A percentile compares a stretch with the other conserved stretches of the same genome.
Evolutionary conservation across 2,113 vertebrate genomes (phyloP).

Genomic region (Plectropomus leopardus): DNA sequence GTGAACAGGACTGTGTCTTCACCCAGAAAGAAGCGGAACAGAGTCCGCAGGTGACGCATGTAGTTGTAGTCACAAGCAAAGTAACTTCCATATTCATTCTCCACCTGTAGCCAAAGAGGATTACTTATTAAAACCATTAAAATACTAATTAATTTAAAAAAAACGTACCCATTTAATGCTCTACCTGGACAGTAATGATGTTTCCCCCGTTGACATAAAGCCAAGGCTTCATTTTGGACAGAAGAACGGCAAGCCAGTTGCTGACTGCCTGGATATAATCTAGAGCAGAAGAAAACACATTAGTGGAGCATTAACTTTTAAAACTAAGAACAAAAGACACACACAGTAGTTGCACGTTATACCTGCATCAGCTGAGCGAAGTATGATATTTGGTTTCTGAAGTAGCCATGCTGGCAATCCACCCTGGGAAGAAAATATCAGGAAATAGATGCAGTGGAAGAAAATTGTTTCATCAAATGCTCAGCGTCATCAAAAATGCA

Average conservation of each 20-base stretch:
- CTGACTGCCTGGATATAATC: constrained; percentile 92
- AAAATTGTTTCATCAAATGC: neutral
- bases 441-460: neutral
- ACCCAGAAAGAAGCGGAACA: constrained; percentile 89
- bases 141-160: neutral
- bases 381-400: constrained; percentile 87
- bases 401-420: constrained; percentile 96
- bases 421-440: constrained; percentile 83
- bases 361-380: constrained; percentile 93
- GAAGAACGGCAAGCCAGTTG: constrained; percentile 91
- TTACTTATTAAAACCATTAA: neutral
- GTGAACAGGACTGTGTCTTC: constrained; percentile 92
- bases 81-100: constrained; percentile 98
- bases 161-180: neutral
- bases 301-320: neutral
- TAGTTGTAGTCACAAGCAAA: constrained; percentile 91
- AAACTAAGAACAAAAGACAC: neutral
- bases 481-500: neutral
- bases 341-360: neutral
- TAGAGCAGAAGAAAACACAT: constrained; percentile 65
- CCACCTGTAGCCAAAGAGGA: constrained; percentile 84
- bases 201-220: constrained; percentile 94
- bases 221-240: constrained; percentile 90
- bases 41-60: constrained; percentile 87
- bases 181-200: constrained; percentile 95